These are phyloP conservation scores for Drosophila repletoides DNA, from an alignment of 1,140 invertebrate species.

Conservation along the genomic window DNA sequence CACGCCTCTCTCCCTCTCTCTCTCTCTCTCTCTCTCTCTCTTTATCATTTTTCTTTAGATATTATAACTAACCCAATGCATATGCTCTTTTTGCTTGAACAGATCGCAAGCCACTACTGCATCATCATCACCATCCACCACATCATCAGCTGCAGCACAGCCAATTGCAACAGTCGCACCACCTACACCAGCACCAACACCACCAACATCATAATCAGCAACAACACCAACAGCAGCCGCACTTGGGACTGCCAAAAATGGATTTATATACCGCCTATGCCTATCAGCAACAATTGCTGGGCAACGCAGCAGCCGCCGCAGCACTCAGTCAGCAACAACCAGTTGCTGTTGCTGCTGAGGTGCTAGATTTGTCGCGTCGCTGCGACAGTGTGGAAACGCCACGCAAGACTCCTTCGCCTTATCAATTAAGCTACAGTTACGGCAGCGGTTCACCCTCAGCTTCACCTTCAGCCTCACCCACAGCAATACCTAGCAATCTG, in stretches of 20 bases:
- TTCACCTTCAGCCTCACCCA: slow-evolving; percentile 63
- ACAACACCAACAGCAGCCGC: slow-evolving; percentile 36
- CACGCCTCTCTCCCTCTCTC: slow-evolving; percentile 21
- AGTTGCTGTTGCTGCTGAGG: slow-evolving; percentile 46
- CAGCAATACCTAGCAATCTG: slow-evolving; percentile 56
- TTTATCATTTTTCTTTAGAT: no score
- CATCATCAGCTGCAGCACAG: slow-evolving; percentile 39
- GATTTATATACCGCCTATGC: slow-evolving; percentile 77
- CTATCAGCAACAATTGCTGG: slow-evolving; percentile 76
- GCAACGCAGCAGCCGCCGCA: slow-evolving; percentile 37
- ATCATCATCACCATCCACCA: slow-evolving; percentile 65
- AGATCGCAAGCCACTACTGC: slow-evolving; percentile 70
- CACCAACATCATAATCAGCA: slow-evolving; percentile 38
- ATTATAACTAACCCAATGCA: no score
- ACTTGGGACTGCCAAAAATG: slow-evolving; percentile 59
- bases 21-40: not conserved
- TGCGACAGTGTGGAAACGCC: slow-evolving; percentile 78
- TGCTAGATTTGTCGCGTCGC: slow-evolving; percentile 78
- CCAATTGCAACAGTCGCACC: slow-evolving; percentile 35
- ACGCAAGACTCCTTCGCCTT: slow-evolving; percentile 77
- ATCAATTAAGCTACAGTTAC: slow-evolving; percentile 71
- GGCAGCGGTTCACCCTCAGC: slow-evolving; percentile 59
- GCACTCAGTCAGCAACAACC: slow-evolving; percentile 50
- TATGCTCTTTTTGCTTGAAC: not conserved
- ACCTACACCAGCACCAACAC: slow-evolving; percentile 44